Evolutionary conservation across 2,113 vertebrate genomes (phyloP).

Genomic region (Poecilia latipinna): DNA sequence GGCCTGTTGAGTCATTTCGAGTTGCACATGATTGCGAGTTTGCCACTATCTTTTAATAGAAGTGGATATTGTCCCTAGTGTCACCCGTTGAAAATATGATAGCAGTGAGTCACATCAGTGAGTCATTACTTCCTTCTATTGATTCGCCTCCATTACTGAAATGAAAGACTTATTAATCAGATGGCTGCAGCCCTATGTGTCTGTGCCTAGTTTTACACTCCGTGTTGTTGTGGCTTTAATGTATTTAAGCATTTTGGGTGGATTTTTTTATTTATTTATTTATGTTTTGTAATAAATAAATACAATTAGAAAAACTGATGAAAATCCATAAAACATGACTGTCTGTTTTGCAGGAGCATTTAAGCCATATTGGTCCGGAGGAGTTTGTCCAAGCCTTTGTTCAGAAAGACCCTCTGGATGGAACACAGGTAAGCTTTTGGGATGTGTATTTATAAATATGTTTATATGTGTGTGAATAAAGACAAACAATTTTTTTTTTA

Average conservation of each 20-base stretch:
- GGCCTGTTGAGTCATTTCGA: slow-evolving; percentile 39
- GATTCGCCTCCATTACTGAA: slow-evolving; percentile 70
- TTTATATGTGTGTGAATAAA: neutral
- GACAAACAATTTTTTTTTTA: too few species aligned
- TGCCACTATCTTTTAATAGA: slow-evolving; percentile 50
- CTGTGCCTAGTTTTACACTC: neutral
- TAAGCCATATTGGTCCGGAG: slow-evolving; percentile 94
- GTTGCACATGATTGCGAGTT: slow-evolving; percentile 29
- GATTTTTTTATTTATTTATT: too few species aligned
- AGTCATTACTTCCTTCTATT: slow-evolving; percentile 68
- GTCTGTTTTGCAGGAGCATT: slow-evolving; percentile 85
- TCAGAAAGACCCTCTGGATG: slow-evolving; percentile 92
- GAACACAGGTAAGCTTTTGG: slow-evolving; percentile 86
- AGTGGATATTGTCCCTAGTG: slow-evolving; percentile 37
- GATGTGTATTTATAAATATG: neutral
- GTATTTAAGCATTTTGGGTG: neutral
- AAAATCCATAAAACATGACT: slow-evolving; percentile 1
- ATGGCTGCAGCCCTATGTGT: neutral
- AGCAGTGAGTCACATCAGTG: slow-evolving; percentile 59
- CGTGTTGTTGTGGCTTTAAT: neutral
- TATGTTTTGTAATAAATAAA: too few species aligned
- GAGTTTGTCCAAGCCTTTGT: slow-evolving; percentile 96
- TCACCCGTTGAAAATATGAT: slow-evolving; percentile 55
- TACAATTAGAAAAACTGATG: neutral
- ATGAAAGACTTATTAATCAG: slow-evolving; percentile 64